Conservation (phyloP, 2,888 invertebrate species). For the Drosophila diplacantha region DNA sequence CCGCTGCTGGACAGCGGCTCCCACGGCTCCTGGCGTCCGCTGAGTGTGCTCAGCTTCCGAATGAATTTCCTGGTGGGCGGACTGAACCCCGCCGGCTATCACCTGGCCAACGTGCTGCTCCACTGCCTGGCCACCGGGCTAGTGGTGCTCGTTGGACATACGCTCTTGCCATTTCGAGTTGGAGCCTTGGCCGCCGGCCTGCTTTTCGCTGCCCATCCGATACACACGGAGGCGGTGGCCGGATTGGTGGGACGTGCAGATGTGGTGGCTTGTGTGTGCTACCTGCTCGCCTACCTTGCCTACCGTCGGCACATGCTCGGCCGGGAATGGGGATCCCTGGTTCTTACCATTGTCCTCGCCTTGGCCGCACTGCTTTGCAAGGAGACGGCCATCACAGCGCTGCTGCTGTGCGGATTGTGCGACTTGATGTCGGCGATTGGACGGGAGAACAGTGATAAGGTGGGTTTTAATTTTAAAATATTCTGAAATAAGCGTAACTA, state of each 20-base stretch:
- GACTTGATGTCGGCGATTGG: slow-evolving; percentile 82
- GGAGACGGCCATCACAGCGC: slow-evolving; percentile 94
- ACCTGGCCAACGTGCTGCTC: slow-evolving; percentile 89
- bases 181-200: slow-evolving; percentile 87
- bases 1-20: slow-evolving; percentile 93
- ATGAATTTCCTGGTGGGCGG: slow-evolving; percentile 86
- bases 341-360: slow-evolving; percentile 82
- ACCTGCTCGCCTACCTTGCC: slow-evolving; percentile 89
- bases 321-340: slow-evolving; percentile 80
- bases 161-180: slow-evolving; percentile 82
- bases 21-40: slow-evolving; percentile 96
- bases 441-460: slow-evolving; percentile 78
- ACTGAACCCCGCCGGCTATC: slow-evolving; percentile 85
- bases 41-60: slow-evolving; percentile 92
- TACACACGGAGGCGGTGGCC: slow-evolving; percentile 97
- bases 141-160: slow-evolving; percentile 86
- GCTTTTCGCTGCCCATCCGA: slow-evolving; percentile 94
- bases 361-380: slow-evolving; percentile 92
- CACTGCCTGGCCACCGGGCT: slow-evolving; percentile 91
- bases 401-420: slow-evolving; percentile 92
- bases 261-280: slow-evolving; percentile 92
- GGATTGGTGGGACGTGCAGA: slow-evolving; percentile 97
- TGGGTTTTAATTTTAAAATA: background rate
- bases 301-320: slow-evolving; percentile 86
- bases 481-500: background rate